Base-by-base conservation (phyloP, 2,113 vertebrate genomes). In the Microcebus tavaratra region DNA sequence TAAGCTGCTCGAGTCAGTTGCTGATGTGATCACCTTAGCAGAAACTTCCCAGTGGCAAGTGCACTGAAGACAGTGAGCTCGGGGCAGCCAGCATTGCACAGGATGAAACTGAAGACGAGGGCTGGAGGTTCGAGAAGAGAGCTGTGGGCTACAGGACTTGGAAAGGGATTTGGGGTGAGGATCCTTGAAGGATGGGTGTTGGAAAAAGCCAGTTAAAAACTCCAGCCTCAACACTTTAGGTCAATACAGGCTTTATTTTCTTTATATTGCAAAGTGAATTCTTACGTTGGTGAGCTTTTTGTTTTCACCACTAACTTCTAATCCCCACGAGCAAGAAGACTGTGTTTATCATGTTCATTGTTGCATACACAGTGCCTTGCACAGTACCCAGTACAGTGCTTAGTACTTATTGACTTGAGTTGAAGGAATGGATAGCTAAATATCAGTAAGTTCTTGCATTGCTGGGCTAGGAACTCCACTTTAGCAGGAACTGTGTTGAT, bases 1-100 rank as follows among this genome's bases (percentile, higher is more conserved):
- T 68, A 86, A 91, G 57, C 89, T 27, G 25, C 34, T 70, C 12
- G 31, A 23, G 91, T 76, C 39, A 73, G 84, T 10, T 57, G 42
- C 34, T 55, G 48, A 88, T 8, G 34, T 15, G 48, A 53, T 90
- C 36, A 34, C 73, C 67, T 96, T 87, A 88, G 95, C 45, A 96
- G 95, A 96, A 75, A 80, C n/a, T 85, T 96, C 67, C 88, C 90
- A 83, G 45, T 8, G 72, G 72, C n/a, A 80, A 45, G n/a, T 85
- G 34, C 85, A 31, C 65, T 57, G 72, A 82, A 94, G 85, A 94
- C 59, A 82, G 82, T 8, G 17, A 88, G 75, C 31, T 59, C 39
- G 12, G 20, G 17, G 90, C 31, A 81, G 39, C 34, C 34, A 6
- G 23, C 42, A 55, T 0, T 34, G 81, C 13, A 21, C n/a, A 67